Conservation (phyloP, 2,888 invertebrate genomes). For the Chymomyza fuscimana region DNA sequence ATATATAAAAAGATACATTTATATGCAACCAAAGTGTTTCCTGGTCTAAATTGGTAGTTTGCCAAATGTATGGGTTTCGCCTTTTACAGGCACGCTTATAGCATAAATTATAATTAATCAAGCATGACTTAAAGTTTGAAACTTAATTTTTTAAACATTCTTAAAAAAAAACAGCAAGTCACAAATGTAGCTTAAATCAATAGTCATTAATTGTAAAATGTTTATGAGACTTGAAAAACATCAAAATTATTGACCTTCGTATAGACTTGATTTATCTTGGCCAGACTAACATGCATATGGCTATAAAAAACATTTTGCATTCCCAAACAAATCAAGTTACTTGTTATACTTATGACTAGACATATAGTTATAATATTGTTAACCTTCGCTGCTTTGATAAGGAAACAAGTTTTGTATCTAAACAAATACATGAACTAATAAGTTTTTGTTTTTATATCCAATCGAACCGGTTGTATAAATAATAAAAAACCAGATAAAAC, state of each 20-base stretch:
- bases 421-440: neutral
- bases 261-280: neutral
- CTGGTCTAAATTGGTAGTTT: neutral
- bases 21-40: neutral
- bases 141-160: too few species aligned
- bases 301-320: neutral
- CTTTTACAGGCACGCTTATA: neutral
- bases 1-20: neutral
- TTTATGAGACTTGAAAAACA: neutral
- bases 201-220: neutral
- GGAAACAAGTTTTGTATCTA: neutral
- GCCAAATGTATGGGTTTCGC: neutral
- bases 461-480: neutral
- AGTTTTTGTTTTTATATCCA: neutral
- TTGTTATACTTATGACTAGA: neutral
- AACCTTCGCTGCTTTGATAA: neutral
- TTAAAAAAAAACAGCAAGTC: neutral
- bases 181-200: neutral
- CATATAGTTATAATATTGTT: neutral
- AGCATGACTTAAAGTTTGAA: neutral
- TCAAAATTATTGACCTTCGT: neutral
- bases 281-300: neutral
- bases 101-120: neutral
- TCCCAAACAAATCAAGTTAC: neutral
- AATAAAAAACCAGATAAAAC: neutral